Conservation (phyloP, 2,888 invertebrate species). For the Oxystoma pomonae region DNA sequence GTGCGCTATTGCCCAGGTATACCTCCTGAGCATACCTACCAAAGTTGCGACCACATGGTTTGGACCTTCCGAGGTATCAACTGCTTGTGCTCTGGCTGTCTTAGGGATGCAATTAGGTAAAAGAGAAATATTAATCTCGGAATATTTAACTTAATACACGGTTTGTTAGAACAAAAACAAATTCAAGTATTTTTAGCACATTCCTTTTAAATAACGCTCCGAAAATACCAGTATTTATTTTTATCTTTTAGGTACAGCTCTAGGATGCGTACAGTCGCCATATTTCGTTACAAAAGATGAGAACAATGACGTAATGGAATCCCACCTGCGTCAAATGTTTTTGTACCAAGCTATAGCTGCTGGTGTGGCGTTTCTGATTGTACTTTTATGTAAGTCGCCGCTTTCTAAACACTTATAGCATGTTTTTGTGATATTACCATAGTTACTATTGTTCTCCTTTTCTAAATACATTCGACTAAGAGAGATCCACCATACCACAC, state of each 20-base stretch:
- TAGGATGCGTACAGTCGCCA: constrained; percentile 31
- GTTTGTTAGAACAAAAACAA: no score
- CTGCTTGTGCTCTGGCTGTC: constrained; percentile 94
- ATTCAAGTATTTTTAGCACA: no score
- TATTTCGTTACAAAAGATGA: constrained; percentile 27
- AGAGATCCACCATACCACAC: no score
- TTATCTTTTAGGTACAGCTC: constrained; percentile 26
- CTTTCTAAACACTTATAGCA: no score
- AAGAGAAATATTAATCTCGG: no score
- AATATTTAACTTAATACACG: no score
- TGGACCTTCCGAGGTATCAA: constrained; percentile 86
- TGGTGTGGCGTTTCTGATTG: constrained; percentile 25
- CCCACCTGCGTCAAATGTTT: constrained; percentile 28
- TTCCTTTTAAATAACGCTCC: no score
- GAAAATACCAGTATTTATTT: no score
- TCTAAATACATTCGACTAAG: no score
- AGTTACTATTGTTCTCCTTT: no score
- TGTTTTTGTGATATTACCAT: no score
- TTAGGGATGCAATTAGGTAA: constrained; percentile 87
- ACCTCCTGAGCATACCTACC: constrained; percentile 63
- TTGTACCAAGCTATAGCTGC: constrained; percentile 27
- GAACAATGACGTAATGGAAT: constrained; percentile 22
- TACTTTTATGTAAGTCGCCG: constrained; percentile 49
- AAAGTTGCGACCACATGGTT: constrained; percentile 76
- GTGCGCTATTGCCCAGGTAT: constrained; percentile 56